Evolutionary conservation across 2,888 invertebrate species (phyloP), one percentile per base, ranked within the genome.

Genomic region (Papilio elwesi): DNA sequence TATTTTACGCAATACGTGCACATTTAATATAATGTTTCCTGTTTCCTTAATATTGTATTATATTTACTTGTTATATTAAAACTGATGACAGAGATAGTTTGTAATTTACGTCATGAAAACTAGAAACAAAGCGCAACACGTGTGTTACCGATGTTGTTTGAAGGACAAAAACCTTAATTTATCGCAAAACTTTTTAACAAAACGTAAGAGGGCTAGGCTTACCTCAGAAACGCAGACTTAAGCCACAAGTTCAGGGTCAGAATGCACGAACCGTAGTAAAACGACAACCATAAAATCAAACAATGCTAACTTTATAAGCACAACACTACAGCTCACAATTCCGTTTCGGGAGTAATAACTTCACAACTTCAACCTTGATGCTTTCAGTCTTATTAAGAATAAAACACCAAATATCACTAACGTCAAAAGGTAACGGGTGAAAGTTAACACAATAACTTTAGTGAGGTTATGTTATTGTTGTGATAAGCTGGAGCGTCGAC

Each of bases 391-490:
- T 16, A 65, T 47, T 69, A n/a, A 10, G 52, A 36, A 73, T 11
- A 15, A 71, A 11, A 69, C 69, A 74, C 69, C 64, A 63, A 63
- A 69, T 72, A 53, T 66, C 71, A 75, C 74, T 71, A 66, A 67
- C 71, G 73, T 67, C 26, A 49, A 71, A 15, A 76, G 70, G 48
- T 74, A 71, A 16, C 73, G 55, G 84, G 84, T 85, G 84, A 89
- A 90, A 90, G 87, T 90, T 88, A 83, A 76, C 79, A 78, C 84
- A 82, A 84, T 82, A 83, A 82, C 79, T 78, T 73, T 81, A 79
- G 77, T 78, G 79, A 90, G 90, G 90, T 90, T 91, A 90, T 90
- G 87, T 90, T 91, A 83, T 87, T 85, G 85, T 88, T 85, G 55
- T 82, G 82, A 81, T 79, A 76, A 76, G 77, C 77, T 70, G 73